phyloP scores from a whole-genome alignment of 2,888 invertebrate species.

The Ametastegia equiseti region DNA sequence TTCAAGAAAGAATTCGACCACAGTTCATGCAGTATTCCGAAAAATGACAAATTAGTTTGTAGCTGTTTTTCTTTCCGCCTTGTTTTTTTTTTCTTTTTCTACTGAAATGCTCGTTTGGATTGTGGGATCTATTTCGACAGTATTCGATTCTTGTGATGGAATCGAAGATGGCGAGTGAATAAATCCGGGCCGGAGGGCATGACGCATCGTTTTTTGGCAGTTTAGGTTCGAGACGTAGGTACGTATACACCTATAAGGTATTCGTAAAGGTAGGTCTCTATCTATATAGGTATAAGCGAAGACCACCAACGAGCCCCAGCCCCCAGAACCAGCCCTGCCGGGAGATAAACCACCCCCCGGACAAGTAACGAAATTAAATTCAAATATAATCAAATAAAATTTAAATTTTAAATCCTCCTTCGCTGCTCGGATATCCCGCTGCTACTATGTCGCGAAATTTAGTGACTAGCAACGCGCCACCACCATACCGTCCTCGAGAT shows the following conservation, averaged over 20 bases:
- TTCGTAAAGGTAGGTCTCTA: no score
- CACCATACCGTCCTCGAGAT: slow-evolving; percentile 32
- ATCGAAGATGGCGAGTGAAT: no score
- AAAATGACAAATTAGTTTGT: no score
- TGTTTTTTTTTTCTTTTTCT: no score
- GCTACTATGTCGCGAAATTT: slow-evolving; percentile 62
- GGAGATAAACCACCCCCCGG: slow-evolving; percentile 26
- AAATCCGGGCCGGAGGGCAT: not conserved
- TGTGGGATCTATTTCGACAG: not conserved
- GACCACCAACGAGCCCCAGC: slow-evolving; percentile 9
- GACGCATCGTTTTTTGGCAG: slow-evolving; percentile 38
- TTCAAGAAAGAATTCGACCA: no score
- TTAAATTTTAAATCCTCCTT: slow-evolving; percentile 74
- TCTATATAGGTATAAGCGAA: not conserved
- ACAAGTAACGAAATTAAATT: slow-evolving; percentile 72
- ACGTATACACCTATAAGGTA: not conserved
- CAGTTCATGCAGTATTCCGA: no score
- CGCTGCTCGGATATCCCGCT: slow-evolving; percentile 54
- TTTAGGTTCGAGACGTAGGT: not conserved
- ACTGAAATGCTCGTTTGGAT: no score
- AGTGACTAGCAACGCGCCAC: slow-evolving; percentile 57
- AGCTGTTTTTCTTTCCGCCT: no score
- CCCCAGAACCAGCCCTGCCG: not conserved
- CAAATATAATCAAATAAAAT: slow-evolving; percentile 77
- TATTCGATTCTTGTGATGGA: not conserved